Conservation (phyloP, 2,888 invertebrate genomes). For the Acleris sparsana region DNA sequence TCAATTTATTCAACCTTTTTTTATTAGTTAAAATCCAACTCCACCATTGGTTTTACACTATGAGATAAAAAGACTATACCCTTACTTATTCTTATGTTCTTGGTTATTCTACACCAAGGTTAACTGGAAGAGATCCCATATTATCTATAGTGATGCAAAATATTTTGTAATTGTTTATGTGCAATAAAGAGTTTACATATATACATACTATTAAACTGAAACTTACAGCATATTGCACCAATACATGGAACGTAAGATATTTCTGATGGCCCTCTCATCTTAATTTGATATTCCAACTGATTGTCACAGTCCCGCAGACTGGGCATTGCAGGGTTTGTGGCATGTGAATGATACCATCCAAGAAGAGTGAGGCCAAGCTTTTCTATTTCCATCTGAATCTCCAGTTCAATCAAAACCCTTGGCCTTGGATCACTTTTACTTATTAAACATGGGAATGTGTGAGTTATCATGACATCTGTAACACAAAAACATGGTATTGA, state of each 20-base stretch:
- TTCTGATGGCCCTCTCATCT: conserved; percentile 95
- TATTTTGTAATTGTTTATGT: too few relatives aligned
- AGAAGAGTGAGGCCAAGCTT: conserved; percentile 91
- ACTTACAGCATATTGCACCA: conserved; percentile 95
- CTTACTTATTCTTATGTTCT: too few relatives aligned
- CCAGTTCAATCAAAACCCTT: conserved; percentile 89
- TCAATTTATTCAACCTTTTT: too few relatives aligned
- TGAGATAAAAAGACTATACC: too few relatives aligned
- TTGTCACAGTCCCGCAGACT: conserved; percentile 94
- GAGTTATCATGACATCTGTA: conserved; percentile 92
- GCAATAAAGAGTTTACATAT: too few relatives aligned
- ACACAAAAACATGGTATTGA: conserved; percentile 39
- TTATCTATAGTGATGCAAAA: too few relatives aligned
- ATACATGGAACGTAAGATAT: conserved; percentile 96
- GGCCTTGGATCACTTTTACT: conserved; percentile 91
- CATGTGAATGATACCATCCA: conserved; percentile 98
- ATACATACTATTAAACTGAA: conserved; percentile 82
- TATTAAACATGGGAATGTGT: conserved; percentile 94
- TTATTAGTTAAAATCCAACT: too few relatives aligned
- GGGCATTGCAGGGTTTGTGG: conserved; percentile 93
- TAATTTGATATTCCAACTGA: conserved; percentile 97
- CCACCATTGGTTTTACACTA: background rate
- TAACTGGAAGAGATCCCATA: too few relatives aligned
- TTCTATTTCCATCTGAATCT: conserved; percentile 93
- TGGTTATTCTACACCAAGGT: too few relatives aligned